Base-by-base conservation (phyloP, 2,888 invertebrate genomes). In the Andrena bicolor region DNA sequence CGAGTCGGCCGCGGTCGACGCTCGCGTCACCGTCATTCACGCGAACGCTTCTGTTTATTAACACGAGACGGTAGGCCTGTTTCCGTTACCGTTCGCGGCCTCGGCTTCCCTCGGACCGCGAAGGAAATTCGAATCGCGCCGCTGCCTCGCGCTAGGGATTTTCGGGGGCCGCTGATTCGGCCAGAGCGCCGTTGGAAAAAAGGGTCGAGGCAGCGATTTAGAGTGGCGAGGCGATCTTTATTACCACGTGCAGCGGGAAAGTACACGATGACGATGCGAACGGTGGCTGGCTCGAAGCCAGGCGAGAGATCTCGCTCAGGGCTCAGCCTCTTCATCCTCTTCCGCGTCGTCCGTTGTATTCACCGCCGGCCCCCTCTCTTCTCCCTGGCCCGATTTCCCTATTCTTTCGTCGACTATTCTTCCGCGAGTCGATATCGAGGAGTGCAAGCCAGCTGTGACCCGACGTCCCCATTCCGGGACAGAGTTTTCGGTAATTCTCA, bases 251-350 rank as follows among this genome's bases (percentile, higher is more conserved):
- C 66, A 71, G 72, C 53, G 30, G 73, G 78, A 75, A 74, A 70
- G 79, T 75, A 82, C 77, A 71, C 79, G 80, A 84, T 84, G 88
- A 86, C 78, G 76, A 86, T 87, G 86, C 87, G 86, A 76, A 84
- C 72, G 41, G 60, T 68, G 80, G 83, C 69, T 87, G 87, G 87
- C 88, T 20, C 49, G 48, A 23, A 35, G 88, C 88, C 87, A 87
- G 41, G 74, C 73, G 70, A 80, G 86, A 87, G 70, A 80, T 80
- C 77, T 76, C 82, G 74, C 74, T 56, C 53, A 77, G 86, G 66
- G 79, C 76, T 85, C 86, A 79, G 84, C 86, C 86, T 84, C 86
- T 84, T 84, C 83, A 76, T 83, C 72, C 83, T 74, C 76, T 72
- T 73, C 63, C 61, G 71, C 70, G 58, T 76, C 77, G 76, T 51